These are phyloP conservation scores for Melanostoma mellinum DNA, from an alignment of 2,888 invertebrate species.

Conservation along the genomic window DNA sequence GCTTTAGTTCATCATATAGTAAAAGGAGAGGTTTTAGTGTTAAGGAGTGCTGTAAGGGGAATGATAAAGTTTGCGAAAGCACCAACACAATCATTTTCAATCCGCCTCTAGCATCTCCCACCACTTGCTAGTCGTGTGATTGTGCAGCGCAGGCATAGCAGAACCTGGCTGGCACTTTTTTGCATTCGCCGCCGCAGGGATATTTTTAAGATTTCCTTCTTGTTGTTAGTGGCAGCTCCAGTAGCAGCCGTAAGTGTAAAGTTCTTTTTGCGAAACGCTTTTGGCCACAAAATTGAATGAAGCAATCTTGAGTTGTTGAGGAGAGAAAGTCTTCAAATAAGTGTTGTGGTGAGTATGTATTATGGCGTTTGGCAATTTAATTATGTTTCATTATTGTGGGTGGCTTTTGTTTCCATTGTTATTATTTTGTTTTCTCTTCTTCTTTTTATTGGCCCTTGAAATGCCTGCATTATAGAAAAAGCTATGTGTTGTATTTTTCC, in stretches of 20 bases:
- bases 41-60: conserved; percentile 54
- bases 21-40: conserved; percentile 35
- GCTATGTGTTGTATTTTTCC: too few species aligned
- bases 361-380: conserved; percentile 57
- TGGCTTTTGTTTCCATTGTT: conserved; percentile 33
- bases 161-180: conserved; percentile 27
- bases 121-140: conserved; percentile 45
- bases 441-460: background rate
- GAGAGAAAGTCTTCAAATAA: conserved; percentile 41
- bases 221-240: conserved; percentile 40
- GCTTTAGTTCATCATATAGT: conserved; percentile 13
- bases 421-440: conserved; percentile 24
- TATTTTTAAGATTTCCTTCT: conserved; percentile 55
- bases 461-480: too few species aligned
- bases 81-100: conserved; percentile 68
- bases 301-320: conserved; percentile 55
- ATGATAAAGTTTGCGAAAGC: conserved; percentile 66
- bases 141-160: conserved; percentile 41
- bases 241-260: conserved; percentile 47
- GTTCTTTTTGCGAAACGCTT: conserved; percentile 65
- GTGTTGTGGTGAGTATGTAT: conserved; percentile 54
- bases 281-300: conserved; percentile 66
- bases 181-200: conserved; percentile 62
- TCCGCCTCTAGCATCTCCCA: conserved; percentile 47
- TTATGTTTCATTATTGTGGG: conserved; percentile 42